Evolutionary conservation across 2,113 vertebrate genomes (phyloP).

Genomic region (Poecilia latipinna): DNA sequence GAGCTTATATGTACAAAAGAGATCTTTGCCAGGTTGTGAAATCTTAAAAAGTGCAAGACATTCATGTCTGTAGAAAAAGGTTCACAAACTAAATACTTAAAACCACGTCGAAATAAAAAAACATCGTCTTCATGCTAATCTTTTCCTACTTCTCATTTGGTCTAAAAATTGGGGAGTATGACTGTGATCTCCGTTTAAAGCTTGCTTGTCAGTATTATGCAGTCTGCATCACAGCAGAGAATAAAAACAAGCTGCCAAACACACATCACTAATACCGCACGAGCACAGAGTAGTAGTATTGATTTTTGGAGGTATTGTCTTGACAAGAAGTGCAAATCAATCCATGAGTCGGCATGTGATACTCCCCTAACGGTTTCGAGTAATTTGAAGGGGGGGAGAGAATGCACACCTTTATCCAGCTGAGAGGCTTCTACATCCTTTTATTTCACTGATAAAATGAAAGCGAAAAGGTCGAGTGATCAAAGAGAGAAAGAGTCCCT

Average conservation of each 20-base stretch:
- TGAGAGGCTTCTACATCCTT: background rate
- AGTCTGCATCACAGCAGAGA: background rate
- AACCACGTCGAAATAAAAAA: background rate
- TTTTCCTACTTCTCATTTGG: background rate
- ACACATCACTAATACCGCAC: conserved; percentile 12
- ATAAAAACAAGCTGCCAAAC: conserved; percentile 7
- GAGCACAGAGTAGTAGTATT: conserved; percentile 58
- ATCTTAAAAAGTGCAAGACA: background rate
- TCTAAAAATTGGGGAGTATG: background rate
- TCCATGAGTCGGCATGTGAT: conserved; percentile 46
- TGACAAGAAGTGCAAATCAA: conserved; percentile 42
- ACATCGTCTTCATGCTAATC: too few species aligned
- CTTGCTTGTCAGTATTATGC: background rate
- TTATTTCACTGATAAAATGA: background rate
- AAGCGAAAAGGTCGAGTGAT: conserved; percentile 1
- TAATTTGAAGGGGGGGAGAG: conserved; percentile 33
- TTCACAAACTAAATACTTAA: background rate
- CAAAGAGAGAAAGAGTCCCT: background rate
- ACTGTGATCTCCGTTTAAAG: background rate
- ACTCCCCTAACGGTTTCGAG: conserved; percentile 37
- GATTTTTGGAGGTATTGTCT: conserved; percentile 60
- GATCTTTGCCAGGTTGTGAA: conserved; percentile 8
- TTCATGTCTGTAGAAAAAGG: background rate
- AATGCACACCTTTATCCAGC: conserved; percentile 31
- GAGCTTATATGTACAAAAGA: conserved; percentile 48